Evolutionary conservation across 1,140 invertebrate species (phyloP), one percentile per base, ranked within the genome.

Genomic region (Atta colombica): DNA sequence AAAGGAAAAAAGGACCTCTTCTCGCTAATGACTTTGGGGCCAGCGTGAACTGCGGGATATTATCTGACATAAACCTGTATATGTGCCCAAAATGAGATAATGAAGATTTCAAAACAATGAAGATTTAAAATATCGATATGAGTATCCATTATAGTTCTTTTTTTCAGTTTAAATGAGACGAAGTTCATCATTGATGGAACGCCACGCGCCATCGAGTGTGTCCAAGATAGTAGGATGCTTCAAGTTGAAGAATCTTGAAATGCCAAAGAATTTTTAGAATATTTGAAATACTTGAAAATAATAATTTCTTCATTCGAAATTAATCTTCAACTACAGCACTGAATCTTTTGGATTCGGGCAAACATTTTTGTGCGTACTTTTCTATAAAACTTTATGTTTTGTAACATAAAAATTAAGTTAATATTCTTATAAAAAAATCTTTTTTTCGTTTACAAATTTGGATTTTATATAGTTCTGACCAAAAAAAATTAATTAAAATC

Each of bases 1-100:
- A n/a, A 53, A 53, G n/a, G n/a, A 68, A 65, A 39, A 66, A 53
- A 68, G 8, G 16, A 35, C 28, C 5, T 55, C 63, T 25, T 69
- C 66, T 51, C 39, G 60, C 77, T 80, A 80, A 66, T 80, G 61
- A 35, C 45, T 66, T 39, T n/a, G 7, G 18, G 14, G 28, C 45
- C 39, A 16, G 39, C 21, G 25, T 45, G 77, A 49, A 14, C 16
- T 21, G 61, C 28, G 39, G 45, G 28, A 66, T 65, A n/a, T 80
- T 77, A 63, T 77, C n/a, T 21, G 8, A 65, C 45, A 21, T 53
- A 55, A 53, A 35, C 75, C 39, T 45, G 39, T 21, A 16, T 45
- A 16, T 45, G 74, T 31, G 61, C 45, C 61, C 53, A 51, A 78
- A 66, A 78, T 35, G 39, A 65, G 12, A 58, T 61, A 45, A 45